Conservation (phyloP, 2,888 invertebrate species). For the Drosophila maculinotata region DNA sequence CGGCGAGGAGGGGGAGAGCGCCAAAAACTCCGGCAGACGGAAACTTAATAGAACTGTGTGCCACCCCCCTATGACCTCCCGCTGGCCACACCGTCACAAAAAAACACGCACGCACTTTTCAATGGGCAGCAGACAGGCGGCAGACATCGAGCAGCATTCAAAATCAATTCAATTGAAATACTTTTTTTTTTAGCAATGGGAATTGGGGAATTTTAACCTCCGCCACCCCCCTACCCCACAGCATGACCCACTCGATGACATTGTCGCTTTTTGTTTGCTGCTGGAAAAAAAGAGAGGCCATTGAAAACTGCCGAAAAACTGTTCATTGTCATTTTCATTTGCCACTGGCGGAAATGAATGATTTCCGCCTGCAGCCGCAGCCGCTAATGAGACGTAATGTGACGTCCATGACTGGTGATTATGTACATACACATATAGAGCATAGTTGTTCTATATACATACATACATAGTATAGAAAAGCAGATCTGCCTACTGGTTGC, state of each 20-base stretch:
- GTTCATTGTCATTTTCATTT: slow-evolving; percentile 63
- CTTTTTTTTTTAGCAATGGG: slow-evolving; percentile 39
- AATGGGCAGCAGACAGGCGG: slow-evolving; percentile 65
- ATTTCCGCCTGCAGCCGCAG: slow-evolving; percentile 64
- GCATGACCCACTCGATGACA: slow-evolving; percentile 35
- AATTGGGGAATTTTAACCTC: slow-evolving; percentile 16
- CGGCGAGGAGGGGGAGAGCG: slow-evolving; percentile 1
- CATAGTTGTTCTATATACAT: neutral
- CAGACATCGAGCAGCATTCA: slow-evolving; percentile 70
- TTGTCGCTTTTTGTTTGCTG: slow-evolving; percentile 51
- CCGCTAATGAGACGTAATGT: slow-evolving; percentile 77
- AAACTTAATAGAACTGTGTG: slow-evolving; percentile 52
- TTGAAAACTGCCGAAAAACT: slow-evolving; percentile 70
- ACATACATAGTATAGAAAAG: slow-evolving; percentile 9
- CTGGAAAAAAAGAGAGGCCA: slow-evolving; percentile 43
- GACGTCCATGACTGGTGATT: slow-evolving; percentile 65
- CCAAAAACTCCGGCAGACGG: slow-evolving; percentile 12
- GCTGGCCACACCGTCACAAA: slow-evolving; percentile 7
- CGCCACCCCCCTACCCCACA: no score
- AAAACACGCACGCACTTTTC: slow-evolving; percentile 72
- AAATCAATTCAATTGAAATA: slow-evolving; percentile 81
- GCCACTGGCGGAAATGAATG: slow-evolving; percentile 71
- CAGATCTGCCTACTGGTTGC: slow-evolving; percentile 23
- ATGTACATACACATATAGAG: neutral
- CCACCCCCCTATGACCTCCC: neutral